phyloP scores from a whole-genome alignment of 2,888 invertebrate species.

The Disparrhopalites patrizii region DNA sequence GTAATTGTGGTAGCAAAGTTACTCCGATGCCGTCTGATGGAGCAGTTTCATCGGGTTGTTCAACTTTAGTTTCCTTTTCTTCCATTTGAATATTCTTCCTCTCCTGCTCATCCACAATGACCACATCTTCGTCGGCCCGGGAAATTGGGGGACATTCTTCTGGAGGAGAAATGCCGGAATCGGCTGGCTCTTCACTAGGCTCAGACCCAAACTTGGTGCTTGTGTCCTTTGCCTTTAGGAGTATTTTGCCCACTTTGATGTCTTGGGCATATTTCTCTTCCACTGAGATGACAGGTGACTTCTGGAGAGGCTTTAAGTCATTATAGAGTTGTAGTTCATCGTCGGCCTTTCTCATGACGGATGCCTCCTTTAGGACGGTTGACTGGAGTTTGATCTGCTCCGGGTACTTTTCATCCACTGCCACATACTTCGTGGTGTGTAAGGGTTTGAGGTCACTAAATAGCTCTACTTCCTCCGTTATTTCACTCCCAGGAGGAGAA shows the following conservation, averaged over 20 bases:
- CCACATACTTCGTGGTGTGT: background rate
- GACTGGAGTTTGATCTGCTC: constrained; percentile 13
- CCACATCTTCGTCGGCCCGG: too few relatives aligned
- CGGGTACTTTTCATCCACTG: constrained; percentile 13
- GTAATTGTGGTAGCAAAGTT: too few relatives aligned
- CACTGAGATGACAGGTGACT: background rate
- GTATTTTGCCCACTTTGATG: background rate
- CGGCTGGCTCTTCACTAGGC: background rate
- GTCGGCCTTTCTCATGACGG: background rate
- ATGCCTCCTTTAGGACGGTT: background rate
- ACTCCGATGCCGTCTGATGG: too few relatives aligned
- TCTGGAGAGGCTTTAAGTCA: constrained; percentile 1
- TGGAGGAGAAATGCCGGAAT: too few relatives aligned
- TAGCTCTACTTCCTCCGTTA: background rate
- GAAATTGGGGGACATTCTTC: too few relatives aligned
- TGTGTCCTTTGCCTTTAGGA: background rate
- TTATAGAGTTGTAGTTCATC: background rate
- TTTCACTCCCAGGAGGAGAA: too few relatives aligned
- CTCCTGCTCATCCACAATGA: background rate
- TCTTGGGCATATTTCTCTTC: background rate
- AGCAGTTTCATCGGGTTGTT: too few relatives aligned
- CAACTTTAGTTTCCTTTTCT: too few relatives aligned
- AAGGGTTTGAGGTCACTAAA: constrained; percentile 13
- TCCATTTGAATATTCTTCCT: background rate
- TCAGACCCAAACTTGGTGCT: background rate